Percentiles rank a stretch among this genome's conserved stretches.
phyloP scores from a whole-genome alignment of 2,888 invertebrate genomes.

The Cyclophora albipunctata region DNA sequence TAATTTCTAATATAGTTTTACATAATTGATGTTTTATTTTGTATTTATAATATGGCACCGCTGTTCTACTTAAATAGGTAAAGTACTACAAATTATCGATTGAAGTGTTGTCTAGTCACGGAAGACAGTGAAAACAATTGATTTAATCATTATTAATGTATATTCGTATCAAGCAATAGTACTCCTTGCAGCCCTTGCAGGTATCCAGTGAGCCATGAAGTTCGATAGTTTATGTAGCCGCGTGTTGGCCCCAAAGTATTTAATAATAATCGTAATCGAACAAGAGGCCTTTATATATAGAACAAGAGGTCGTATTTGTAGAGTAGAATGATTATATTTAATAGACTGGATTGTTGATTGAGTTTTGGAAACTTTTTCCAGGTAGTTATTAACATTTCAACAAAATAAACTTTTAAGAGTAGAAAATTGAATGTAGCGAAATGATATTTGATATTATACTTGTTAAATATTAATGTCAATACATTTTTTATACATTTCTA shows the following conservation, averaged over 20 bases:
- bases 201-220: no score
- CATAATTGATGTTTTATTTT: no score
- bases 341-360: constrained; percentile 29
- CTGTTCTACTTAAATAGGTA: no score
- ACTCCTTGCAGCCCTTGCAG: no score
- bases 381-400: constrained; percentile 17
- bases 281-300: constrained; percentile 20
- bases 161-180: no score
- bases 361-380: constrained; percentile 23
- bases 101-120: constrained; percentile 21
- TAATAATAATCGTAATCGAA: constrained; percentile 14
- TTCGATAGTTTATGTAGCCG: constrained; percentile 9
- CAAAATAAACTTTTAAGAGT: constrained; percentile 8
- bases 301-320: constrained; percentile 16
- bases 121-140: constrained; percentile 14
- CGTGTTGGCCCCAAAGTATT: no score
- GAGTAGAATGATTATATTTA: constrained; percentile 22
- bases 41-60: no score
- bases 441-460: constrained; percentile 14
- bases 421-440: constrained; percentile 22
- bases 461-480: constrained; percentile 40
- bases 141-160: constrained; percentile 8
- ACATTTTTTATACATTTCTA: constrained; percentile 68
- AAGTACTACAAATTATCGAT: constrained; percentile 4
- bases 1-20: no score